phyloP scores from a whole-genome alignment of 2,888 invertebrate genomes.

The Tachystola acroxantha region DNA sequence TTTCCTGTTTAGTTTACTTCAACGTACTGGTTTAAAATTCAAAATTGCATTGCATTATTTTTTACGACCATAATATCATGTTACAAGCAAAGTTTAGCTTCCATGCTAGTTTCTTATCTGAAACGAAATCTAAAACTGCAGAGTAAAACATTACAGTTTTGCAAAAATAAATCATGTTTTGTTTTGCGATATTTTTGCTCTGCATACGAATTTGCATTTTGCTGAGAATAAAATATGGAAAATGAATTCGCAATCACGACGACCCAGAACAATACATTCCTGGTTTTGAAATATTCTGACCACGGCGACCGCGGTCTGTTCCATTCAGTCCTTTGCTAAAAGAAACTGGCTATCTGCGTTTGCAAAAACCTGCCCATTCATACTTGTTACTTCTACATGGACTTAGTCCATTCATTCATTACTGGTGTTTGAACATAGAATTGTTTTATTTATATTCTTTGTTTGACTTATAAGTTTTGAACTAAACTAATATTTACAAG shows the following conservation, averaged over 20 bases:
- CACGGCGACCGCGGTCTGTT: background rate
- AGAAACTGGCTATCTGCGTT: too few species aligned
- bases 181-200: too few species aligned
- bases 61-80: background rate
- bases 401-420: too few species aligned
- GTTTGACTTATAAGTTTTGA: too few species aligned
- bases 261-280: background rate
- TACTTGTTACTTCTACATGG: too few species aligned
- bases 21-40: too few species aligned
- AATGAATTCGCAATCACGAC: constrained; percentile 9
- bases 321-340: too few species aligned
- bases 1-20: background rate
- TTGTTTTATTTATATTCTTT: too few species aligned
- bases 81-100: background rate
- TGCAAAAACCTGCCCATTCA: too few species aligned
- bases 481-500: too few species aligned
- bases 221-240: constrained; percentile 4
- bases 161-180: constrained; percentile 6
- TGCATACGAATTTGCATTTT: constrained; percentile 6
- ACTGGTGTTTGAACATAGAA: too few species aligned
- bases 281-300: background rate
- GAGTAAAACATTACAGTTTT: constrained; percentile 10
- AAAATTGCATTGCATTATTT: constrained; percentile 1
- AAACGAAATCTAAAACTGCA: constrained; percentile 21
- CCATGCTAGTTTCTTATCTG: constrained; percentile 18